phyloP scores from a whole-genome alignment of 2,113 vertebrate genomes.

The Hippocampus barbouri region DNA sequence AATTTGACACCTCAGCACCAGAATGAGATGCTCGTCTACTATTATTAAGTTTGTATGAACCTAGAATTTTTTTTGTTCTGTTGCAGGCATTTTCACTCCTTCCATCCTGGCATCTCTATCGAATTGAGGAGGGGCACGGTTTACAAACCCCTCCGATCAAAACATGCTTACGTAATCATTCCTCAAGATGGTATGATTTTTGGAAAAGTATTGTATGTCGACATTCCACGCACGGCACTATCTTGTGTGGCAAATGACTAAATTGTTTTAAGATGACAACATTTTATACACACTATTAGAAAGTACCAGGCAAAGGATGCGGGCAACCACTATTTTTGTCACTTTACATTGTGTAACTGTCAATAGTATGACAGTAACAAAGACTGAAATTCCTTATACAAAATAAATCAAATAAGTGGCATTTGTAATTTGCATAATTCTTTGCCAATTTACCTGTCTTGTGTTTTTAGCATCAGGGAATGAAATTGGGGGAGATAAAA shows the following conservation, averaged over 20 bases:
- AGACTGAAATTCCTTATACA: neutral
- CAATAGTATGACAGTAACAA: neutral
- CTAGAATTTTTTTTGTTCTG: neutral
- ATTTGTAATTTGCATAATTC: neutral
- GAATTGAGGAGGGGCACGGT: conserved; percentile 27
- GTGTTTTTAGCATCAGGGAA: conserved; percentile 43
- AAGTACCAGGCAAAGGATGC: neutral
- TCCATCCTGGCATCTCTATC: conserved; percentile 45
- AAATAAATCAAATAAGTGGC: neutral
- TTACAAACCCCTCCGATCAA: conserved; percentile 23
- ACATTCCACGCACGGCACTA: neutral
- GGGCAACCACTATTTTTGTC: neutral
- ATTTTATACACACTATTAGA: neutral
- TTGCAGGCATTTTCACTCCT: conserved; percentile 53
- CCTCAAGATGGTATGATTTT: conserved; percentile 59
- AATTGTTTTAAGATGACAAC: neutral
- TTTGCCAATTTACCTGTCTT: neutral
- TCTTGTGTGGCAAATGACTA: neutral
- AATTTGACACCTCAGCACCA: no score
- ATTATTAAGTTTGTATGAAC: neutral
- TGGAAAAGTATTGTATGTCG: neutral
- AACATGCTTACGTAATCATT: conserved; percentile 9
- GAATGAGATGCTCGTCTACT: neutral
- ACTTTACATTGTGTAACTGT: neutral
- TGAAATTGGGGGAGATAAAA: neutral